Conservation (phyloP, 2,797 vertebrate genomes). For the Neosilurus mollespiculum region DNA sequence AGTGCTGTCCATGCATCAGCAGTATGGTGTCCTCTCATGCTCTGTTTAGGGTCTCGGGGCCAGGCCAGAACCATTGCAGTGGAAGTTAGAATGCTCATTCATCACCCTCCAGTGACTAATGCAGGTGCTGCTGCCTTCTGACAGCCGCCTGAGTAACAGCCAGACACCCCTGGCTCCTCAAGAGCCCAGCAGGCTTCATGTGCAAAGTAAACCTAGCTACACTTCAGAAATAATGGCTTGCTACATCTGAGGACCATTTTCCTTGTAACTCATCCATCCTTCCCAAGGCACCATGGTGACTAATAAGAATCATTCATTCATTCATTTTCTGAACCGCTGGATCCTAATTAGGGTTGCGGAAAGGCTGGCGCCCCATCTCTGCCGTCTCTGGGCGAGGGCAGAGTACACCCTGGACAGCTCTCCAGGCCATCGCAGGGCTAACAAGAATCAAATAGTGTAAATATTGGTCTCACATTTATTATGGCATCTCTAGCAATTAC, state of each 20-base stretch:
- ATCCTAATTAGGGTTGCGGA: too few species aligned
- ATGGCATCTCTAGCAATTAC: neutral
- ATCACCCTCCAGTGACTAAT: constrained; percentile 48
- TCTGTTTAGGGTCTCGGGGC: constrained; percentile 12
- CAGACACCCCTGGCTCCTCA: constrained; percentile 19
- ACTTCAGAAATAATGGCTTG: constrained; percentile 24
- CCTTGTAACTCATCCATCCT: constrained; percentile 24
- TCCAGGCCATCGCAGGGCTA: too few species aligned
- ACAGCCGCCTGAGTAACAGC: constrained; percentile 34
- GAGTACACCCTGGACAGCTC: too few species aligned
- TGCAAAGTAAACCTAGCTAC: constrained; percentile 26
- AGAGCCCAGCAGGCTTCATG: constrained; percentile 27
- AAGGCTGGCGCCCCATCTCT: too few species aligned
- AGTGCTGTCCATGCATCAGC: neutral
- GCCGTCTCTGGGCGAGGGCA: too few species aligned
- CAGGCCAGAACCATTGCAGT: constrained; percentile 10
- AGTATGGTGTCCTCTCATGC: neutral
- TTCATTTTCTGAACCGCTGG: too few species aligned
- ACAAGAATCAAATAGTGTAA: neutral
- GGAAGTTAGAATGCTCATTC: constrained; percentile 33
- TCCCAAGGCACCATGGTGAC: neutral
- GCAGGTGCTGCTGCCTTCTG: constrained; percentile 26
- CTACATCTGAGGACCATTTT: constrained; percentile 22
- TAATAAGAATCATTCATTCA: neutral
- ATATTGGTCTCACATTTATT: neutral